A percentile compares a stretch with the other conserved stretches of the same genome.
Conservation (phyloP, 2,888 invertebrate species). For the Macrophya alboannulata region DNA sequence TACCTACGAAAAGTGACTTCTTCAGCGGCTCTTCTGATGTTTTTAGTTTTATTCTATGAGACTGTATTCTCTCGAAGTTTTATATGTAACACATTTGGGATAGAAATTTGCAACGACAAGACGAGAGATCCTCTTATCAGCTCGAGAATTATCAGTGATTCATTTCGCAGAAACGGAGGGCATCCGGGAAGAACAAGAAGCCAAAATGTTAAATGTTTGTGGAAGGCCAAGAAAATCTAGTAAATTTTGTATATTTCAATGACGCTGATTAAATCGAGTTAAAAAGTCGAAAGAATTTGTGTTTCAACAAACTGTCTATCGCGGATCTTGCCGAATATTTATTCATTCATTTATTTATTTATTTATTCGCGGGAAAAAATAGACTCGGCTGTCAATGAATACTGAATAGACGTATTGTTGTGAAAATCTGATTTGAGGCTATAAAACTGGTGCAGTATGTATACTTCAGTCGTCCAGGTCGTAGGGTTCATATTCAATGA, state of each 20-base stretch:
- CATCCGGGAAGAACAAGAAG: background rate
- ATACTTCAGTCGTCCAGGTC: background rate
- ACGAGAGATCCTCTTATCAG: background rate
- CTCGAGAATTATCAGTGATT: conserved; percentile 17
- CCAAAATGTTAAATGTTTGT: background rate
- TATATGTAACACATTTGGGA: background rate
- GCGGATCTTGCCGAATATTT: background rate
- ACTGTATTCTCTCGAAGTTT: background rate
- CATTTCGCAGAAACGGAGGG: background rate
- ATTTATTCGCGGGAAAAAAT: background rate
- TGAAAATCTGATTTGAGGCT: background rate
- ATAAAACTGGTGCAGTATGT: background rate
- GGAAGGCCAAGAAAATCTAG: background rate
- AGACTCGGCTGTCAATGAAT: background rate
- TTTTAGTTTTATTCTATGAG: background rate
- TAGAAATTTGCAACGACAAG: background rate
- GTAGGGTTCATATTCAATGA: background rate
- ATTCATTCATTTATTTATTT: too few species aligned
- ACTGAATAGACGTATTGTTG: background rate
- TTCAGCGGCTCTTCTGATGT: background rate
- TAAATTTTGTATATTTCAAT: background rate
- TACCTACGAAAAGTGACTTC: background rate
- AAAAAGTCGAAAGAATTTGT: background rate
- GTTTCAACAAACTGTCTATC: background rate
- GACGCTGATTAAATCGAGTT: background rate